Base-by-base conservation (phyloP, 2,888 invertebrate genomes). In the Ecliptopera silaceata region DNA sequence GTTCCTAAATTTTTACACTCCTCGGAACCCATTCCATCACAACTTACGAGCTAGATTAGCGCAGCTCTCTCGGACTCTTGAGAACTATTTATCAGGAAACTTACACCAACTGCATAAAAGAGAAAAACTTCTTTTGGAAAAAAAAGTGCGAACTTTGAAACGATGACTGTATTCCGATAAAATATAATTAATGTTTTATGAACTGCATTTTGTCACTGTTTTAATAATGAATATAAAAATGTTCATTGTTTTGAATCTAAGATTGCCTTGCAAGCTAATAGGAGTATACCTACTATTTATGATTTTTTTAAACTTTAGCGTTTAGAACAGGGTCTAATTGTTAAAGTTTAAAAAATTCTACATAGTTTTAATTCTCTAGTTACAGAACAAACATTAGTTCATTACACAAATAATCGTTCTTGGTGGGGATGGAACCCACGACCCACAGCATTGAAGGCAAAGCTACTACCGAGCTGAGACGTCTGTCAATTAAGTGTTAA, bases 101-200 rank as follows among this genome's bases (percentile, higher is more conserved):
- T 18, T 22, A 39, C 5, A 8, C 41, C 13, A 6, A 26, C 26
- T 26, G 22, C 20, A 22, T 6, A 3, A 10, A 44, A 12, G n/a
- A n/a, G n/a, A 18, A 18, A n/a, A 42, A 5, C 34, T 13, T 34
- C 6, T 42, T 42, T 41, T 6, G 3, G 8, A n/a, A 22, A 53
- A 36, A 29, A 51, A 50, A 59, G 45, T 55, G 49, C 55, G 39
- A 34, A 49, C 55, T 38, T 51, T 44, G 41, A 55, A 52, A 38
- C 34, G 56, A 31, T 42, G 41, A 39, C 13, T 36, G 26, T 54
- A 56, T 11, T 54, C 56, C 42, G 56, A 60, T 60, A 52, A 61
- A 56, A 15, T 5, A 56, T 59, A 59, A 64, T 59, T 56, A 54
- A 59, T 59, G 59, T n/a, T 51, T 41, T 58, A 42, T 26, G 42